Base-by-base conservation (phyloP, 2,888 invertebrate species). In the Uropetala carovei region DNA sequence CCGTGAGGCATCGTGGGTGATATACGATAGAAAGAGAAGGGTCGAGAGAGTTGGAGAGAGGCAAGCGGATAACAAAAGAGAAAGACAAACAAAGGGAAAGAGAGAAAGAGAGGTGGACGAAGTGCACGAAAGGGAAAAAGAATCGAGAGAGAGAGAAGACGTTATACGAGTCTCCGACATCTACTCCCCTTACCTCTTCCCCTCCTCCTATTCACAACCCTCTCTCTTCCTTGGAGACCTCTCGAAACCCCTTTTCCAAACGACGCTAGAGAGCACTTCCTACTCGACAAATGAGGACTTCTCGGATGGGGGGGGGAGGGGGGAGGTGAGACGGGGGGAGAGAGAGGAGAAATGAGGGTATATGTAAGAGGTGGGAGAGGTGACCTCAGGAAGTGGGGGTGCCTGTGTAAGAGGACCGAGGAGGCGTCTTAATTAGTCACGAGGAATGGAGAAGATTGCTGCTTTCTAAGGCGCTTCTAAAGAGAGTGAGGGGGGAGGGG, bases 361-460 rank as follows among this genome's bases (percentile, higher is more conserved):
- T 16, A 14, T 16, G 82, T 13, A 8, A 56, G 16, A 8, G 43
- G 43, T 3, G 18, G 82, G 14, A 82, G 16, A 27, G 30, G 18
- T 82, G 82, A 82, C 30, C 82, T 14, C 82, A 11, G 14, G 43
- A 82, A 14, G 10, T 8, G 56, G 18, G 30, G 82, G 82, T 5
- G 43, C 5, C 3, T 5, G 43, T 43, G 43, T 43, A 43, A n/a
- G 43, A 43, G 43, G 43, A 43, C 43, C 43, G 43, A 43, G 64
- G 64, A 64, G 14, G 60, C 60, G 86, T 86, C 60, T 86, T 86
- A 86, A 86, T 86, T 86, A 86, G 60, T 64, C 59, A 86, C 86
- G 22, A 58, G 59, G n/a, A 60, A n/a, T 16, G 16, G 30, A 60
- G 18, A 86, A 86, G 27, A 60, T 64, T 86, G 68, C 22, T 22